Evolutionary conservation across 2,797 vertebrate species (phyloP).

Genomic region (Clarias fuscus): DNA sequence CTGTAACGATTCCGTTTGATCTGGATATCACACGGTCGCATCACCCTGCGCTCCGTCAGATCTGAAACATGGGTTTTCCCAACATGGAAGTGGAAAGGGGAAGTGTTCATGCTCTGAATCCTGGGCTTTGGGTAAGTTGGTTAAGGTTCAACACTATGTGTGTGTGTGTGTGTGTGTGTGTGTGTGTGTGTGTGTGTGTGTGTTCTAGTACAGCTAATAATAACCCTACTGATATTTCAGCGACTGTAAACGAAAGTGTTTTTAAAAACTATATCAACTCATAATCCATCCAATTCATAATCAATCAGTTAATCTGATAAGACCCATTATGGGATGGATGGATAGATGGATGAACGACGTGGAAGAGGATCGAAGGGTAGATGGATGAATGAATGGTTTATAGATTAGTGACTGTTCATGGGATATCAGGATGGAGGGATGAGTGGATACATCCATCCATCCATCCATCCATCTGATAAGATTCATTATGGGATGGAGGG

Average conservation of each 20-base stretch:
- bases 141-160: neutral
- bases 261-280: neutral
- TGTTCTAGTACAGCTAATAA: neutral
- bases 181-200: neutral
- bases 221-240: neutral
- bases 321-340: neutral
- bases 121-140: neutral
- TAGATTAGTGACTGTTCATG: neutral
- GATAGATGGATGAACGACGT: neutral
- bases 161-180: too few species aligned
- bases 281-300: neutral
- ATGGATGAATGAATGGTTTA: neutral
- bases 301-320: too few species aligned
- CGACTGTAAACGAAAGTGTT: too few species aligned
- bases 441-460: neutral
- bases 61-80: neutral
- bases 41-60: neutral
- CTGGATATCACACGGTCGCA: neutral
- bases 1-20: neutral
- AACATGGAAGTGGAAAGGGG: neutral
- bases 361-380: too few species aligned
- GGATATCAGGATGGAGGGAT: neutral
- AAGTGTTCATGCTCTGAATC: neutral
- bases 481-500: neutral
- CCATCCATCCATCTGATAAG: neutral